Evolutionary conservation across 2,888 invertebrate species (phyloP).

Genomic region (Cantharis rufa): DNA sequence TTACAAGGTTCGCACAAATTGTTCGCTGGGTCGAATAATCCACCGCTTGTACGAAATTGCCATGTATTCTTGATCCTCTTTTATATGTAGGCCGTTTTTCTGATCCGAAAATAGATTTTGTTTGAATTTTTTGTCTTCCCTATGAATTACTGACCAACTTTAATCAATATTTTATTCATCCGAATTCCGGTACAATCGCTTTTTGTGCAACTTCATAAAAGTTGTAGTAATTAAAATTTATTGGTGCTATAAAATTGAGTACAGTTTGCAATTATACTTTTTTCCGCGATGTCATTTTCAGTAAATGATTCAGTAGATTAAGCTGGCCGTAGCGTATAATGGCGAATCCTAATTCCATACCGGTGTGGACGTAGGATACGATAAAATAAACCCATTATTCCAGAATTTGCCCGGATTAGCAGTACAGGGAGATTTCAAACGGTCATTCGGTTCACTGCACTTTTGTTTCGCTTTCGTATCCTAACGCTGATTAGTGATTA

Average conservation of each 20-base stretch:
- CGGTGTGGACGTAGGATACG: conserved; percentile 41
- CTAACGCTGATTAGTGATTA: conserved; percentile 28
- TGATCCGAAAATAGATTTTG: conserved; percentile 17
- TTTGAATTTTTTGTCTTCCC: neutral
- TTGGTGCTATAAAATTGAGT: conserved; percentile 21
- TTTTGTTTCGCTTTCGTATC: conserved; percentile 30
- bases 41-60: conserved; percentile 29
- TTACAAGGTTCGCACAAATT: conserved; percentile 30
- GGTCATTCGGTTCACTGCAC: conserved; percentile 42
- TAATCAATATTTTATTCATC: neutral
- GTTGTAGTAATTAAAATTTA: conserved; percentile 21
- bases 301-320: conserved; percentile 44
- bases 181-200: neutral
- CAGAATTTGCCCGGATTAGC: conserved; percentile 49
- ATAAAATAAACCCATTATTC: conserved; percentile 50
- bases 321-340: conserved; percentile 42
- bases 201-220: conserved; percentile 3
- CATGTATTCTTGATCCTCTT: conserved; percentile 19
- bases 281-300: conserved; percentile 37
- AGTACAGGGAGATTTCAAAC: conserved; percentile 46
- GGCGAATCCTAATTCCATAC: conserved; percentile 41
- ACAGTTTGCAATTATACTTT: conserved; percentile 29
- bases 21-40: conserved; percentile 30
- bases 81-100: conserved; percentile 18
- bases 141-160: neutral